Base-by-base conservation (phyloP, 1,140 invertebrate genomes). In the Bombus vancouverensis region DNA sequence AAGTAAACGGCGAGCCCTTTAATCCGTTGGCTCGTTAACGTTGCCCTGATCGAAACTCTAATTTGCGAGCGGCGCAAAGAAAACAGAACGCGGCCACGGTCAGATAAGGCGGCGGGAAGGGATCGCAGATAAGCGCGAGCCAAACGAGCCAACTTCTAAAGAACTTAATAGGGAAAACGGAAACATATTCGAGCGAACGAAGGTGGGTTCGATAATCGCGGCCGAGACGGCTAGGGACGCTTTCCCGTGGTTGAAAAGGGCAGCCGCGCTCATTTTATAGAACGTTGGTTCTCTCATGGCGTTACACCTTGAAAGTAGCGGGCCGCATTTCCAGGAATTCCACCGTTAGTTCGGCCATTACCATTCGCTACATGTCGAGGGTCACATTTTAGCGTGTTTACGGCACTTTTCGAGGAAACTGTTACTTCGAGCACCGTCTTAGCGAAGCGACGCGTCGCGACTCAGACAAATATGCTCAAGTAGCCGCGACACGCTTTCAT, bases 351-450 rank as follows among this genome's bases (percentile, higher is more conserved):
- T 90, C 89, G 88, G 76, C 81, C 89, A 90, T 90, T 90, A 90
- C 87, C 89, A 90, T 90, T 90, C 86, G 87, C 89, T 90, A 75
- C 89, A 90, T 90, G 89, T 90, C 89, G 89, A 70, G 86, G 74
- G 89, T 66, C 78, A 88, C 87, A 90, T 91, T 91, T 90, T 87
- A 88, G 78, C 89, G 87, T 91, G 87, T 90, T 90, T 90, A 91
- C 87, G 87, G 84, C 87, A 90, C 87, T 91, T 91, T 90, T 88
- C 90, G 90, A 80, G 81, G 89, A 91, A 90, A 89, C 87, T 87
- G 73, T 90, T 90, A 90, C 76, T 68, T 65, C 81, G 53, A 44
- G 73, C 76, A 47, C 57, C 85, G 28, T 66, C 85, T 74, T 28
- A n/a, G 37, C 78, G 62, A 53, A 53, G 18, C 73, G 44, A 22